Evolutionary conservation across 2,888 invertebrate genomes (phyloP).

Genomic region (Pseudococcus viburni): DNA sequence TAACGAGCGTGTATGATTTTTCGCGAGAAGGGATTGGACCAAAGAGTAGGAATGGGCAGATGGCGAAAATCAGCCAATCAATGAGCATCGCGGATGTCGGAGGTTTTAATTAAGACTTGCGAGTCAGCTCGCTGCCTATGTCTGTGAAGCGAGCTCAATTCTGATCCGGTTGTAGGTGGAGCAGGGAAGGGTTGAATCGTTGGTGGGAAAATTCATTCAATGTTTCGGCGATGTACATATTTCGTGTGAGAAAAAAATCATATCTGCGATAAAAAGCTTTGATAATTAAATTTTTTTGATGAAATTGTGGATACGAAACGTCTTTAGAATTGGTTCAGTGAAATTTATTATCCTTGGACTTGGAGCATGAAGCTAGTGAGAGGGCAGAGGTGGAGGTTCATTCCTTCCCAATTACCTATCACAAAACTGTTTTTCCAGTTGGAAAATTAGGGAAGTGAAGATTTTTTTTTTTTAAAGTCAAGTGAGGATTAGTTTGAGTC

Average conservation of each 20-base stretch:
- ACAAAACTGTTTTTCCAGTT: no score
- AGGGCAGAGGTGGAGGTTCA: no score
- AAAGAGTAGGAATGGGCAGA: neutral
- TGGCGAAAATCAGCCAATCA: conserved; percentile 39
- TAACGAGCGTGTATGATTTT: conserved; percentile 30
- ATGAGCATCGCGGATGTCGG: neutral
- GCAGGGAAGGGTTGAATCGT: neutral
- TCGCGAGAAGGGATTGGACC: conserved; percentile 43
- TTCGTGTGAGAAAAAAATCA: neutral
- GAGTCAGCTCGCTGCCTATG: neutral
- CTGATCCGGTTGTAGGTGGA: neutral
- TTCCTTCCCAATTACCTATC: no score
- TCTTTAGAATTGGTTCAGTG: neutral
- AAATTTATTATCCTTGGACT: no score
- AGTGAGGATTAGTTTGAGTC: no score
- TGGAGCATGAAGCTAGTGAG: no score
- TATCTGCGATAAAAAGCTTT: neutral
- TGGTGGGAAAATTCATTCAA: neutral
- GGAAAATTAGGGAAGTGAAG: no score
- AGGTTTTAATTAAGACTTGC: conserved; percentile 19
- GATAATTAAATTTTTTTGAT: neutral
- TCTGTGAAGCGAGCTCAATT: neutral
- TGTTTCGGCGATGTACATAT: neutral
- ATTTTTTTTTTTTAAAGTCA: no score
- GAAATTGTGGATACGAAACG: neutral